Evolutionary conservation across 2,113 vertebrate species (phyloP).

Genomic region (Ivindomyrus marchei): DNA sequence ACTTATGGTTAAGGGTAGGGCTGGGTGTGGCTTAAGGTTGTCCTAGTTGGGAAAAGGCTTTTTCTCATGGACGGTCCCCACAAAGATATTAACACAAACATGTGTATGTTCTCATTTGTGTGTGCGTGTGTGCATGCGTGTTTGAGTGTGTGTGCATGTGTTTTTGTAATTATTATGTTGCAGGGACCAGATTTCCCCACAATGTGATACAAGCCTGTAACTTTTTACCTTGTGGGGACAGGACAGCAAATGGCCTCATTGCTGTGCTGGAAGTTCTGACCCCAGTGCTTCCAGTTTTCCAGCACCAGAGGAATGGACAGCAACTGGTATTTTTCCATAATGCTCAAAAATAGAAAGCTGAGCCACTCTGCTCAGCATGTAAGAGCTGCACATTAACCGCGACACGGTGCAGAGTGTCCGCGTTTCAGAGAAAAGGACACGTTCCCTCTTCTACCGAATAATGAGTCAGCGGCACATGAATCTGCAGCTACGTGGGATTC

Average conservation of each 20-base stretch:
- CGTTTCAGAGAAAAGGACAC: not conserved
- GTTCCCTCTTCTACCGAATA: not conserved
- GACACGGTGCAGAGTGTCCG: not conserved
- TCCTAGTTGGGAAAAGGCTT: not conserved
- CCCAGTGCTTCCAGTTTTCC: not conserved
- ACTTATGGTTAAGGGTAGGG: too few relatives aligned
- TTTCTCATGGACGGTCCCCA: not conserved
- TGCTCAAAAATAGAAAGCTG: not conserved
- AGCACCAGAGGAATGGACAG: not conserved
- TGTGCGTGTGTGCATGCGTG: too few relatives aligned
- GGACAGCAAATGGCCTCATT: not conserved
- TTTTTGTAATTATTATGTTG: not conserved
- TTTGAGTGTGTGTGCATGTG: not conserved
- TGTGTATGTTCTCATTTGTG: not conserved
- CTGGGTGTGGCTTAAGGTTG: not conserved
- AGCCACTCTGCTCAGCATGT: not conserved
- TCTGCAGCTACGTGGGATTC: not conserved
- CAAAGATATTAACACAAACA: not conserved
- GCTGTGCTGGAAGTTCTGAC: not conserved
- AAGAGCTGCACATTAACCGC: not conserved
- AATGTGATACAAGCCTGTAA: not conserved
- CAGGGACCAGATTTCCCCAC: not conserved
- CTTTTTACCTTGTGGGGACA: not conserved
- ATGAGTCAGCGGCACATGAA: not conserved
- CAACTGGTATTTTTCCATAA: conserved; percentile 5